A percentile compares a stretch with the other conserved stretches of the same genome.
phyloP scores from a whole-genome alignment of 2,888 invertebrate species.

The Polietes domitor region DNA sequence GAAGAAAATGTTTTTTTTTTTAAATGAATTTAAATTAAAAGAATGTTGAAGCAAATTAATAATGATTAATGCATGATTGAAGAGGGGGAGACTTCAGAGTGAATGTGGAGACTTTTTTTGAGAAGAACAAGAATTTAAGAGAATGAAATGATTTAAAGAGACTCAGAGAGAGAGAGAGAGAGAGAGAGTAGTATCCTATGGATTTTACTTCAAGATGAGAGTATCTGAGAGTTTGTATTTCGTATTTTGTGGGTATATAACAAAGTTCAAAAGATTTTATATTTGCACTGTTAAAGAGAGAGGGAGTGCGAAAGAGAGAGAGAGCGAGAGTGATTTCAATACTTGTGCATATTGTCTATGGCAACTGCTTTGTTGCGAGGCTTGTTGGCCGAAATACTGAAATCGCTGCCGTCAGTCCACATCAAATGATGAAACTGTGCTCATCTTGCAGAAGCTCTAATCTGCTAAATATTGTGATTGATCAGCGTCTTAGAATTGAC shows the following conservation, averaged over 20 bases:
- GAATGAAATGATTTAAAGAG: background rate
- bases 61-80: background rate
- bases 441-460: constrained; percentile 78
- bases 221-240: background rate
- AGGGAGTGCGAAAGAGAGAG: constrained; percentile 6
- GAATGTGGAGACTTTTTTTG: too few species aligned
- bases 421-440: constrained; percentile 80
- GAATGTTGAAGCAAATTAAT: background rate
- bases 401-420: constrained; percentile 75
- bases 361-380: constrained; percentile 15
- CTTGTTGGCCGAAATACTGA: constrained; percentile 47
- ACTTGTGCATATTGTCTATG: background rate
- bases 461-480: constrained; percentile 79
- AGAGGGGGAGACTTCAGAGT: background rate
- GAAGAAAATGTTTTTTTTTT: background rate
- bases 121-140: background rate
- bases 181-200: background rate
- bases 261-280: background rate
- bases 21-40: too few species aligned
- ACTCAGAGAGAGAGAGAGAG: background rate
- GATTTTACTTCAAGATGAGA: background rate
- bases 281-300: background rate
- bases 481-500: constrained; percentile 80
- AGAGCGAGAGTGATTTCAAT: background rate
- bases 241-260: background rate